Evolutionary conservation across 2,888 invertebrate species (phyloP).

Genomic region (Torymus auratus): DNA sequence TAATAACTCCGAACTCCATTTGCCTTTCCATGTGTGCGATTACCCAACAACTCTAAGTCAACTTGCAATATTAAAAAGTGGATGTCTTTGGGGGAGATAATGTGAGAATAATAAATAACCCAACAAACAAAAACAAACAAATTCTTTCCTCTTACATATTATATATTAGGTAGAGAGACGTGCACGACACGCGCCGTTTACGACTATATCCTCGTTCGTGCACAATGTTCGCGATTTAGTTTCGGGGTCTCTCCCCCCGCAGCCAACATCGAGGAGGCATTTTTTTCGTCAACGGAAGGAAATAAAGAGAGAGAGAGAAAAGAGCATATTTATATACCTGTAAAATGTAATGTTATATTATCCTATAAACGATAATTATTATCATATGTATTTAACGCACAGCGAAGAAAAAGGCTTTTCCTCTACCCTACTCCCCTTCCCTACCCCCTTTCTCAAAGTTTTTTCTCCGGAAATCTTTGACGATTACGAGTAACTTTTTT

Average conservation of each 20-base stretch:
- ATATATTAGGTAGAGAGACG: no score
- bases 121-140: no score
- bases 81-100: slow-evolving; percentile 28
- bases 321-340: slow-evolving; percentile 23
- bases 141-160: no score
- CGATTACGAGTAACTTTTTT: background rate
- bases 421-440: no score
- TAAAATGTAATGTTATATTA: slow-evolving; percentile 37
- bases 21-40: slow-evolving; percentile 2
- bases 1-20: slow-evolving; percentile 2
- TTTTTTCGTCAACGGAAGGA: slow-evolving; percentile 3
- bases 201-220: background rate
- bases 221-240: slow-evolving; percentile 2
- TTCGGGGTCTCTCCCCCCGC: background rate
- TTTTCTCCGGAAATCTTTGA: slow-evolving; percentile 27
- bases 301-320: background rate
- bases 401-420: slow-evolving; percentile 32
- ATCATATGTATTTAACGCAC: slow-evolving; percentile 45
- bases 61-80: slow-evolving; percentile 42
- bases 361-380: slow-evolving; percentile 29
- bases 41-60: slow-evolving; percentile 43
- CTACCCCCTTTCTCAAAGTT: background rate
- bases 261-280: background rate
- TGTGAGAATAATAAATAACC: background rate
- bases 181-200: no score